Evolutionary conservation across 30 jellyfish, hydroid and myxozoan genomes (phyloP).

Genomic region (Aurelia coerulea): DNA sequence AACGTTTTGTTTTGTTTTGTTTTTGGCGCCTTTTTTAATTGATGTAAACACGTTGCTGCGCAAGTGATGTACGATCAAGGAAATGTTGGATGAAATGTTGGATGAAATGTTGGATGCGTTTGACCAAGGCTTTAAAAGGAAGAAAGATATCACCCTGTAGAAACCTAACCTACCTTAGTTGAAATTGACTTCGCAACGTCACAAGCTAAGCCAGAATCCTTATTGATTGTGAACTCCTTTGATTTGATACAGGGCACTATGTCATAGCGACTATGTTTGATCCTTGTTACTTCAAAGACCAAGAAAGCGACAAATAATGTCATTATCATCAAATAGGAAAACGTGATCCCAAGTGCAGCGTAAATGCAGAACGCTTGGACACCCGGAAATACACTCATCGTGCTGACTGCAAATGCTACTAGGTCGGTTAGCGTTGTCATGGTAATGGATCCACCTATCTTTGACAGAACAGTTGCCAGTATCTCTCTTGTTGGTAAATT

Average conservation of each 20-base stretch:
- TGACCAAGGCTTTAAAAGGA: no score
- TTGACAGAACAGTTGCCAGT: constrained; percentile 22
- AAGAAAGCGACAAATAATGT: constrained; percentile 63
- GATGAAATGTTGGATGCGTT: no score
- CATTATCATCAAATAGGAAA: constrained; percentile 55
- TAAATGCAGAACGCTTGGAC: constrained; percentile 65
- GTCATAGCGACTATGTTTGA: constrained; percentile 62
- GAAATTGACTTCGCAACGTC: neutral
- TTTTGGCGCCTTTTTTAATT: no score
- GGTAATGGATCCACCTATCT: constrained; percentile 68
- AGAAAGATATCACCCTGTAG: no score
- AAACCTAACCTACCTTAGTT: neutral
- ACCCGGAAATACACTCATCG: constrained; percentile 71
- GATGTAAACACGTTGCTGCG: no score
- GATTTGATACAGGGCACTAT: constrained; percentile 41
- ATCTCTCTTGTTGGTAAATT: constrained; percentile 35
- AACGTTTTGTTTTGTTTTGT: no score
- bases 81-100: no score
- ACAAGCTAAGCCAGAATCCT: constrained; percentile 5
- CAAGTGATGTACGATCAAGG: no score
- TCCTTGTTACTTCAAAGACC: constrained; percentile 53
- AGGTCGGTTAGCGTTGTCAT: constrained; percentile 82
- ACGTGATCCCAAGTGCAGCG: constrained; percentile 68
- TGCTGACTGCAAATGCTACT: constrained; percentile 85
- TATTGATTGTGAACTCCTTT: neutral